Evolutionary conservation across 2,888 invertebrate species (phyloP), one percentile per base, ranked within the genome.

Genomic region (Auanema freiburgensis): DNA sequence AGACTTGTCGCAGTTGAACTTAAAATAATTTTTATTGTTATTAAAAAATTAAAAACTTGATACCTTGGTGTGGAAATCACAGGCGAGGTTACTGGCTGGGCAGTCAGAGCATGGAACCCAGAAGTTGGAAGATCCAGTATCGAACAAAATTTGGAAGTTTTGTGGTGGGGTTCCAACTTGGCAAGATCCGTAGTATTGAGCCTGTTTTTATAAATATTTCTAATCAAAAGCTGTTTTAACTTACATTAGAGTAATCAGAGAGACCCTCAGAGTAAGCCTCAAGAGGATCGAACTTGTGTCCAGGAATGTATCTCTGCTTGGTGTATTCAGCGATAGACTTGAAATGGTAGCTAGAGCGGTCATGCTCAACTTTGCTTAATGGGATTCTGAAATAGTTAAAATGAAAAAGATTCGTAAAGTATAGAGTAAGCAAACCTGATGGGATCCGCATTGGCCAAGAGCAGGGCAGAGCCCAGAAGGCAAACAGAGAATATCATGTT

Each of bases 51-150:
- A 12, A 8, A 2, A 1, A 43, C n/a, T 18, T 51, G 3, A 14
- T 24, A 66, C 68, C 65, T 65, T 59, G 44, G 46, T 63, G 63
- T 72, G 70, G 50, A 59, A 44, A 41, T 92, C 86, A 85, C 94
- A 94, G 14, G 97, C 96, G 79, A 96, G 91, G 85, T 95, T 94
- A 56, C 91, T 91, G 83, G 88, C 88, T 84, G 91, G 90, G 85
- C 97, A 98, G 84, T 94, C 90, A 52, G 61, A 55, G 24, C 95
- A 96, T 6, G 98, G 97, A 65, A 98, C 91, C 98, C 98, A 98
- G 65, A 99, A 88, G 86, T 99, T 98, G 54, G 96, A 94, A 5
- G 96, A 97, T 72, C 98, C 98, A 0, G 97, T 98, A 86, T 98
- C 98, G 87, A 98, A 98, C 41, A 76, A 66, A 52, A 72, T 96